Evolutionary conservation across 2,797 vertebrate species (phyloP).

Genomic region (Furcifer pardalis): DNA sequence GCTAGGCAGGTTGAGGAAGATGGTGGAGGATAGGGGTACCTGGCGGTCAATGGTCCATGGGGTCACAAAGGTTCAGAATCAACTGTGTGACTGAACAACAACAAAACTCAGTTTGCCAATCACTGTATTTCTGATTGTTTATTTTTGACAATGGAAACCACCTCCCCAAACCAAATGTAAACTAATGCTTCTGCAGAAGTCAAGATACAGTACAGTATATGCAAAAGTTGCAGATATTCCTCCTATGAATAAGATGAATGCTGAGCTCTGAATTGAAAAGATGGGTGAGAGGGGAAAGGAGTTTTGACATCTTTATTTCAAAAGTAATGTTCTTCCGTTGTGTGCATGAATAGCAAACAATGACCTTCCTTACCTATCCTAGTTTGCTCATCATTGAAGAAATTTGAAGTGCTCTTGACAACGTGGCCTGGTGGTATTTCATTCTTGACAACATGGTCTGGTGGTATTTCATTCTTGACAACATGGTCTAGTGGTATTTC

Average conservation of each 20-base stretch:
- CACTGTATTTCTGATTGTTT: neutral
- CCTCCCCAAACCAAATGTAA: neutral
- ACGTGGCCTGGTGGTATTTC: neutral
- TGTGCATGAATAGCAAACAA: neutral
- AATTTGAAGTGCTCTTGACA: neutral
- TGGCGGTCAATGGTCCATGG: too few relatives aligned
- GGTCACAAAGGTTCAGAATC: too few relatives aligned
- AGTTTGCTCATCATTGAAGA: constrained; percentile 6
- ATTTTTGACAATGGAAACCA: neutral
- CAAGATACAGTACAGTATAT: neutral
- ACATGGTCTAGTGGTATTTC: accelerated
- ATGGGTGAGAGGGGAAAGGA: neutral
- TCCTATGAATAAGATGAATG: neutral
- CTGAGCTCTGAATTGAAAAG: neutral
- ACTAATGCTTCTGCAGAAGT: neutral
- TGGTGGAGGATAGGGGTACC: too few relatives aligned
- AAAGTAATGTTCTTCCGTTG: neutral
- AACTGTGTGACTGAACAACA: too few relatives aligned
- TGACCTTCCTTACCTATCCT: constrained; percentile 38
- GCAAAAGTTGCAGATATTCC: neutral
- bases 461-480: neutral
- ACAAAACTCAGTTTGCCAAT: neutral
- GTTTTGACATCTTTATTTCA: neutral
- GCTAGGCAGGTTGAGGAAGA: too few relatives aligned
- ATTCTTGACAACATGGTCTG: neutral